These are phyloP conservation scores for Myzus persicae DNA, from an alignment of 1,140 invertebrate species.

Conservation along the genomic window DNA sequence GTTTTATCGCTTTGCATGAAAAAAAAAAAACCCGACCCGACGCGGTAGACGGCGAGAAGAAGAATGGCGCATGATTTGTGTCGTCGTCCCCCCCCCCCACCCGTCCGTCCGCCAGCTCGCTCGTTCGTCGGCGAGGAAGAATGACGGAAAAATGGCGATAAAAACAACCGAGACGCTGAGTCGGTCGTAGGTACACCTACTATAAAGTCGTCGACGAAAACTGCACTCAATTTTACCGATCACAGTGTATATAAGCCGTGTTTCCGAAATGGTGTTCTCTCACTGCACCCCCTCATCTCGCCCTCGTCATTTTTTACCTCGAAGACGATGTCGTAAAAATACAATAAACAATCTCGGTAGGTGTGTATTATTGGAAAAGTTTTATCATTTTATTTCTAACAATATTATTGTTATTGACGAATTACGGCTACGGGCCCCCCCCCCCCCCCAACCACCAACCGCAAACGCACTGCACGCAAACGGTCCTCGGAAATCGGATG, in stretches of 20 bases:
- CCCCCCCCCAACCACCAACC: too few species aligned
- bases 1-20: slow-evolving; percentile 47
- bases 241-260: not conserved
- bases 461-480: not conserved
- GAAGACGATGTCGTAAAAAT: not conserved
- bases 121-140: not conserved
- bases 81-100: not conserved
- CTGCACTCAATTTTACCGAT: not conserved
- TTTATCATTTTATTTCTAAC: not conserved
- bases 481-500: not conserved
- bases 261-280: not conserved
- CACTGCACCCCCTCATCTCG: not conserved
- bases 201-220: slow-evolving; percentile 7
- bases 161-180: slow-evolving; percentile 9
- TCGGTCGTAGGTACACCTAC: not conserved
- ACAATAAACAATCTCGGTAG: not conserved
- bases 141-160: not conserved
- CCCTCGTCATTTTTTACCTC: not conserved
- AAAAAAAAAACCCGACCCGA: not conserved
- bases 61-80: not conserved
- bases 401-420: not conserved
- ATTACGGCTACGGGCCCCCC: not conserved
- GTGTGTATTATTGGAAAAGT: not conserved
- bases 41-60: not conserved
- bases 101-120: not conserved